Evolutionary conservation across 2,888 invertebrate genomes (phyloP), one percentile per base, ranked within the genome.

Genomic region (Parnassius smintheus): DNA sequence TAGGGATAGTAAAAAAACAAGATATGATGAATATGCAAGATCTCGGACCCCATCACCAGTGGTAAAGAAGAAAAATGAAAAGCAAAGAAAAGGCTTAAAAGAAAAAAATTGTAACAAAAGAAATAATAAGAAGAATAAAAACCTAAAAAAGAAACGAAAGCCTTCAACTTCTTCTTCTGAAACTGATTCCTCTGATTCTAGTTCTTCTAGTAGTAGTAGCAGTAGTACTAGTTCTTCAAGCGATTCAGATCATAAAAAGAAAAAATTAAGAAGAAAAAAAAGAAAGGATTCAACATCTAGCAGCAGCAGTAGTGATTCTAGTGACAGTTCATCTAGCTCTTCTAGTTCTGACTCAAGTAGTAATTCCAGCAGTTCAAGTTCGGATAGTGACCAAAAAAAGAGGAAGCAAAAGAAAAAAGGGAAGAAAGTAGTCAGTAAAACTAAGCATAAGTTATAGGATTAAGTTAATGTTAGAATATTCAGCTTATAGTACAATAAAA

Each of bases 161-260:
- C 69, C 68, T n/a, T 88, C 89, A 42, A 85, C 87, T 49, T 83
- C 87, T 61, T 79, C 87, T 61, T 80, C 90, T 41, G 85, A 85
- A 2, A 82, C 78, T 69, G 80, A 80, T 59, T 82, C 88, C 25
- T 81, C 88, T 22, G 83, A 83, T 13, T 77, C 84, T 25, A 88
- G 82, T 72, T 82, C 85, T 48, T 78, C 88, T 3, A 85, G 81
- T 66, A 84, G 83, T 68, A 78, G 88, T 3, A 85, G 81, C 66
- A 84, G 83, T 69, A 83, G 83, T 7, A 81, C 85, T 49, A 88
- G 83, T 71, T 84, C 88, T 22, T 86, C 88, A 12, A 87, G 86
- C 74, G 86, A 85, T 46, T 76, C 75, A 48, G 80, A 81, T 65
- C 73, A 69, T 56, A 86, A 77, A 62, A 88, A 80, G 69, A 88